Percentiles rank a stretch among this genome's conserved stretches.
Evolutionary conservation across 2,113 vertebrate genomes (phyloP).

Genomic region (Pedionomus torquatus): DNA sequence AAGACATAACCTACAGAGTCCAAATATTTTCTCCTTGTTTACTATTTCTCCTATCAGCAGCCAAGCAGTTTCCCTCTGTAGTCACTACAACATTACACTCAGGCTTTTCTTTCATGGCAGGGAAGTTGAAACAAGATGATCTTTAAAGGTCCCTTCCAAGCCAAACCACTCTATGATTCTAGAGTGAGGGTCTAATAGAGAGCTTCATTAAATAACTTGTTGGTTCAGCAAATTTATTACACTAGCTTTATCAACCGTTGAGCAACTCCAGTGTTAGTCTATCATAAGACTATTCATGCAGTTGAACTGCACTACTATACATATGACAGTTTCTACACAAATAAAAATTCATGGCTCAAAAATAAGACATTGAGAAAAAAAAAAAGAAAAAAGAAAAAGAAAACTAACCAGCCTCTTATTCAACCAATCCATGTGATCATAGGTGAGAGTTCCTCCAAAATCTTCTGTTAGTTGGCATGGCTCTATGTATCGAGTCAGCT

Average conservation of each 20-base stretch:
- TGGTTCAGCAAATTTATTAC: neutral
- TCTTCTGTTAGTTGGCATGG: conserved; percentile 96
- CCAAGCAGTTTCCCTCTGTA: neutral
- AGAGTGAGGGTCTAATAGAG: neutral
- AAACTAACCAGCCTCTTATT: conserved; percentile 94
- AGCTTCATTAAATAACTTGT: neutral
- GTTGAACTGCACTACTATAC: neutral
- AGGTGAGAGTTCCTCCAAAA: conserved; percentile 94
- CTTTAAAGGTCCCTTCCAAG: neutral
- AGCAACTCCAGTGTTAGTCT: neutral
- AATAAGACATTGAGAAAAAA: neutral
- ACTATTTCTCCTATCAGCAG: neutral
- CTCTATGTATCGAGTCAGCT: conserved; percentile 96
- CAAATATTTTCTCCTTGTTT: neutral
- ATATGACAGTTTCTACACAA: neutral
- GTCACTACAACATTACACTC: neutral
- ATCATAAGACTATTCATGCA: neutral
- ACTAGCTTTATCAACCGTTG: neutral
- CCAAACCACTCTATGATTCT: neutral
- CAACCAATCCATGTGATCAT: conserved; percentile 98
- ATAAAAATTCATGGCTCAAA: neutral
- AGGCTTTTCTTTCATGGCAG: neutral
- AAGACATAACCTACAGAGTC: neutral
- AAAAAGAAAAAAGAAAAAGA: neutral
- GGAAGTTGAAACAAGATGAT: neutral